phyloP scores from a whole-genome alignment of 1,140 invertebrate genomes.

The Sinonovacula constricta region DNA sequence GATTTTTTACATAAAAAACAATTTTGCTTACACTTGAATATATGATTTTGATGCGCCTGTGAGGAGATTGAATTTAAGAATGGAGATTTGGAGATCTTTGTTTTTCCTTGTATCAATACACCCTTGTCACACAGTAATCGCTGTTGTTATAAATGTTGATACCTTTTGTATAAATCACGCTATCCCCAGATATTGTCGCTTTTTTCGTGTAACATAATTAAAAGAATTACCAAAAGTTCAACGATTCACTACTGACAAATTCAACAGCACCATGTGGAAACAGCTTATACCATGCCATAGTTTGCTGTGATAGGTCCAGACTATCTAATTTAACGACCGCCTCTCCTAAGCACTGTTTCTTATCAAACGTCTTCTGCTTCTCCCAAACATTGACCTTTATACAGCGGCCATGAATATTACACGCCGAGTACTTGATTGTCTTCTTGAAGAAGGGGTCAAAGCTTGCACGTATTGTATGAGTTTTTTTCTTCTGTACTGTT shows the following conservation, averaged over 20 bases:
- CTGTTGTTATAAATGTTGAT: too few species aligned
- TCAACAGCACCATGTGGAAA: constrained; percentile 81
- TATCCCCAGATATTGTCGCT: too few species aligned
- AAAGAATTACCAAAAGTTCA: background rate
- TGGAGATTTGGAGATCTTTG: too few species aligned
- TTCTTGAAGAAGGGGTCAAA: constrained; percentile 91
- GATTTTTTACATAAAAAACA: too few species aligned
- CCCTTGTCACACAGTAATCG: too few species aligned
- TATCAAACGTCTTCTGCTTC: constrained; percentile 87
- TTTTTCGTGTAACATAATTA: too few species aligned
- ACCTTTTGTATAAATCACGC: too few species aligned
- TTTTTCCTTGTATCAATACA: too few species aligned
- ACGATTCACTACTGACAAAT: constrained; percentile 45
- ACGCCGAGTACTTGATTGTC: constrained; percentile 91
- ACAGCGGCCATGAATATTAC: constrained; percentile 90
- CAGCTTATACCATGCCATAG: constrained; percentile 92
- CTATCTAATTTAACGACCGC: constrained; percentile 90
- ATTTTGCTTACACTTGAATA: too few species aligned
- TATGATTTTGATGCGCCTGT: too few species aligned
- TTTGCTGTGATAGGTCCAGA: constrained; percentile 87
- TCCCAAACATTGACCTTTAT: constrained; percentile 93
- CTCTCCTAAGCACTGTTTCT: constrained; percentile 92
- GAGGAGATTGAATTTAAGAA: too few species aligned
- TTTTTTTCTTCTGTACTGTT: constrained; percentile 94
- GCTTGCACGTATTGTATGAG: constrained; percentile 87